Base-by-base conservation (phyloP, 2,113 vertebrate genomes). In the Rhagologus leucostigma region DNA sequence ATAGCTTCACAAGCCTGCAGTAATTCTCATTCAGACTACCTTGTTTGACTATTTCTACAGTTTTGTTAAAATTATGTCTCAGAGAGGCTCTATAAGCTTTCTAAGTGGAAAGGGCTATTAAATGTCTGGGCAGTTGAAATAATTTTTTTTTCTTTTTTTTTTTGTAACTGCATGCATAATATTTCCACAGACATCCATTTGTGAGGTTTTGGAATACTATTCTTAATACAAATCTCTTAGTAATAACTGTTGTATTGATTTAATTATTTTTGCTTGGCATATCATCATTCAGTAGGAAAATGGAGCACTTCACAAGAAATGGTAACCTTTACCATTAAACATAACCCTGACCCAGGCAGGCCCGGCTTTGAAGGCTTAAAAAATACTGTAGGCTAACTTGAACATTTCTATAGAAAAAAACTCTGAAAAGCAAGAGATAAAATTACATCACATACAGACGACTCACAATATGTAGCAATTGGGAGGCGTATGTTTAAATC, bases 121-220 rank as follows among this genome's bases (percentile, higher is more conserved):
- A 78, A 59, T 55, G 9, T 33, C 39, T 50, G 6, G 9, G 11
- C 23, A 41, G 5, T 55, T 65, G 20, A 86, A 94, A n/a, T 59
- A 39, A 16, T 5, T 29, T 33, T 24, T 55, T 62, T 78, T 27
- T 70, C 29, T n/a, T 29, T 1, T n/a, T 60, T 50, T 67, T 71
- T 33, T 27, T 16, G 15, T 59, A 16, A 29, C 16, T 63, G 11
- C 2, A 13, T 0, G 0, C n/a, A 9, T n/a, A 68, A 8, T 78
- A 56, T 79, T 93, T 90, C n/a, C 53, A 64, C 42, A 67, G 18
- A 16, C 22, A 44, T 50, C 9, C 3, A 23, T 60, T 82, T 70
- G 13, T 67, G 30, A 16, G 37, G 35, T 68, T 92, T 79, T 46
- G 11, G 24, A 65, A 59, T 83, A 39, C 33, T 69, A 30, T 77